Evolutionary conservation across 2,113 vertebrate genomes (phyloP), one percentile per base, ranked within the genome.

Genomic region (Cisticola juncidis): DNA sequence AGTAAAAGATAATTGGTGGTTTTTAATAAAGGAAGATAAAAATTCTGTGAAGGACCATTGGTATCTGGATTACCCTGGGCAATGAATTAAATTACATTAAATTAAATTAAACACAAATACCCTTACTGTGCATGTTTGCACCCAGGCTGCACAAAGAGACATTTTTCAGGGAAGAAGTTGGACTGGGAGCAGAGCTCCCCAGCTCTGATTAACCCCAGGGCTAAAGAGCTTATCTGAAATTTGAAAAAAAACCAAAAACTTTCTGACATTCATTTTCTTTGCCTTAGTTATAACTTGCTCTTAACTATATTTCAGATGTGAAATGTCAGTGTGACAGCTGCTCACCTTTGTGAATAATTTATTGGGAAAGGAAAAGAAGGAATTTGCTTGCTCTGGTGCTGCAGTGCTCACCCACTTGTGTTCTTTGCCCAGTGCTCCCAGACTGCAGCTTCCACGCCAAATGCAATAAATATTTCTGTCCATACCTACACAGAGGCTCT

Each of bases 201-300:
- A 77, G 94, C 76, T 88, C 72, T 66, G 92, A 96, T 96, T 70
- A 97, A 96, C 97, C 97, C 97, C 89, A 96, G 94, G 98, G 98
- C 98, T 97, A 98, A 97, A 96, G 93, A 97, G 97, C 97, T 98
- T 97, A 97, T 97, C 98, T 98, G 97, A 98, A 98, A 97, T 97
- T 91, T 97, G 95, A 97, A 97, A 95, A 96, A 97, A 92, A n/a
- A n/a, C n/a, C 92, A 94, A 95, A 79, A 90, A 94, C 96, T 96
- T 97, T 97, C 97, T 98, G 98, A 97, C 98, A 97, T 96, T 97
- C 86, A 95, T 97, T 97, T 96, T 85, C 96, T 96, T 93, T 97
- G 97, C 98, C 97, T 98, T 97, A 88, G 98, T 98, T 97, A 96
- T 94, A 93, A 98, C 98, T 98, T 98, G 98, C 98, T 98, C 97